These are phyloP conservation scores for Holothuria scabra DNA, from an alignment of 53 echinoderm and acorn worm species.

Conservation along the genomic window DNA sequence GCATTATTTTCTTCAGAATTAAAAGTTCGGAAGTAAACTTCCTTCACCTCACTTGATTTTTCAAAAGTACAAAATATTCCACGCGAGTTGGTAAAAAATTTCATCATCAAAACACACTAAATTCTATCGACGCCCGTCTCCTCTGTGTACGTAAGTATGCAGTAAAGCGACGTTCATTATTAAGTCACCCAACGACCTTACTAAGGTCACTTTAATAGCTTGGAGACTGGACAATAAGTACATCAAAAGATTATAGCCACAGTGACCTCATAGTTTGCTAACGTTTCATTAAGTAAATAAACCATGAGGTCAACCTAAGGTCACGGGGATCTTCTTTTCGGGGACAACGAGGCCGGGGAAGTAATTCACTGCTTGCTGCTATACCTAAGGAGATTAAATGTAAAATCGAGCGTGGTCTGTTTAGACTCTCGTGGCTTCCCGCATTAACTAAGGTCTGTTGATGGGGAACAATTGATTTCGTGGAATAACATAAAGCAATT, in stretches of 20 bases:
- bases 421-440: conserved; percentile 36
- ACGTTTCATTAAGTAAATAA: conserved; percentile 39
- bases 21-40: too few species aligned
- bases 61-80: too few species aligned
- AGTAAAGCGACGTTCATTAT: too few species aligned
- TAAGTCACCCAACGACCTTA: too few species aligned
- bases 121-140: too few species aligned
- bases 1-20: too few species aligned
- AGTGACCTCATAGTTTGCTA: conserved; percentile 40
- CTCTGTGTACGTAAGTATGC: too few species aligned
- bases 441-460: conserved; percentile 29
- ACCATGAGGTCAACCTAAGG: conserved; percentile 27
- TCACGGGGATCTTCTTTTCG: conserved; percentile 22
- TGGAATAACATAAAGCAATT: too few species aligned
- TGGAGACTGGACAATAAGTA: not conserved
- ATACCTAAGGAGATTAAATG: not conserved
- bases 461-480: conserved; percentile 2
- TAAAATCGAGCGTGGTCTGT: not conserved
- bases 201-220: too few species aligned
- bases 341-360: not conserved
- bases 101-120: too few species aligned
- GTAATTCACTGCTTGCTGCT: conserved; percentile 25
- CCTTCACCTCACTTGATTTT: too few species aligned
- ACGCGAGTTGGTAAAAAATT: too few species aligned
- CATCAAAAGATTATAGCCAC: conserved; percentile 1